These are phyloP conservation scores for Vollenhovia emeryi DNA, from an alignment of 1,140 invertebrate genomes.

Conservation along the genomic window DNA sequence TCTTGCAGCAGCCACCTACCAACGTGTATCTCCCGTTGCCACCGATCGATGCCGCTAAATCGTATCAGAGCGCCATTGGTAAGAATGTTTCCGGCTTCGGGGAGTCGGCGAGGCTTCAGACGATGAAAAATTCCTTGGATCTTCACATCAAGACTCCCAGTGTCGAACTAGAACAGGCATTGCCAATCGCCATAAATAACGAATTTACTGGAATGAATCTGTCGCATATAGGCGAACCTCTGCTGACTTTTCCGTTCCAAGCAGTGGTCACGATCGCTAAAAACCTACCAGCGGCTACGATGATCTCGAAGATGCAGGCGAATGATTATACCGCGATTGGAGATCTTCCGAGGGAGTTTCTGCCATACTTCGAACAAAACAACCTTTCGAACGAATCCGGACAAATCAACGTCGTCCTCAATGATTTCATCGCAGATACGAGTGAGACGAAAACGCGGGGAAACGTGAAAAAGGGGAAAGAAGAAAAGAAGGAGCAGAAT, in stretches of 20 bases:
- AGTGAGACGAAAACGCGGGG: not conserved
- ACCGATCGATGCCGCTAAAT: not conserved
- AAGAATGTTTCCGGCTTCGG: conserved; percentile 16
- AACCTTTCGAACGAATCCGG: conserved; percentile 43
- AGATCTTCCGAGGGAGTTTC: conserved; percentile 76
- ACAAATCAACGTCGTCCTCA: conserved; percentile 56
- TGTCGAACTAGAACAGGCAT: not conserved
- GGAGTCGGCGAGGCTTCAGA: not conserved
- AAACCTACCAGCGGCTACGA: conserved; percentile 52
- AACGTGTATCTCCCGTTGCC: conserved; percentile 48
- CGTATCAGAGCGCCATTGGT: not conserved
- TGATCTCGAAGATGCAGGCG: conserved; percentile 18
- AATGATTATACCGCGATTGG: conserved; percentile 55
- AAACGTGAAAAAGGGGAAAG: conserved; percentile 4
- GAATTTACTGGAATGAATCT: conserved; percentile 10
- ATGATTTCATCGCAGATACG: conserved; percentile 15
- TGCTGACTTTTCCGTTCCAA: conserved; percentile 81
- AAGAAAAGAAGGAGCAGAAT: conserved; percentile 42
- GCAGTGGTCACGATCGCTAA: conserved; percentile 79
- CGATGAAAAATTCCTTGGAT: not conserved
- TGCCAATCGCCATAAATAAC: conserved; percentile 15
- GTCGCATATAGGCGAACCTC: conserved; percentile 31
- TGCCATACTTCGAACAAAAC: conserved; percentile 76
- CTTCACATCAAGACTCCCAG: not conserved
- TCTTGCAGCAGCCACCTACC: not conserved